These are phyloP conservation scores for Tetragonula carbonaria DNA, from an alignment of 2,888 invertebrate species.

Conservation along the genomic window DNA sequence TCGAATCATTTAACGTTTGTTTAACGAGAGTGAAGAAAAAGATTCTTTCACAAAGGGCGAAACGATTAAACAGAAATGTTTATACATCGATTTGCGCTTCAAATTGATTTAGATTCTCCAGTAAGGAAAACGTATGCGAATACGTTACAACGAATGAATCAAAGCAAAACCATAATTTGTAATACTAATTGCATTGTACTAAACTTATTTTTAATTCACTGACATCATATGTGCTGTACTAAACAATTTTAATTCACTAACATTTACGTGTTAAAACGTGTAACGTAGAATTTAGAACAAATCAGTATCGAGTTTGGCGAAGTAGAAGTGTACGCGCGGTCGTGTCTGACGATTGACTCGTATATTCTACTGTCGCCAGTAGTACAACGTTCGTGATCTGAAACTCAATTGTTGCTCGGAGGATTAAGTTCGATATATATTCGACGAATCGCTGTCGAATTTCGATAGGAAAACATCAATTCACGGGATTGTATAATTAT, in stretches of 20 bases:
- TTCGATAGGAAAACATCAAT: neutral
- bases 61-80: neutral
- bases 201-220: too few species aligned
- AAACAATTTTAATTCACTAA: neutral
- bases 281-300: too few species aligned
- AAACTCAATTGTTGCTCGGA: neutral
- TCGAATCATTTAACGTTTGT: too few species aligned
- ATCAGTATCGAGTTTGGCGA: neutral
- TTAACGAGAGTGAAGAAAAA: too few species aligned
- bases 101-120: neutral
- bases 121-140: too few species aligned
- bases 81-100: neutral
- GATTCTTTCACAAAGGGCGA: too few species aligned
- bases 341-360: constrained; percentile 1
- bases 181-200: neutral
- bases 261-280: neutral
- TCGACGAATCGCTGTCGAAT: neutral
- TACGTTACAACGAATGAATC: too few species aligned
- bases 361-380: constrained; percentile 15
- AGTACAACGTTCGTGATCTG: too few species aligned
- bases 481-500: neutral
- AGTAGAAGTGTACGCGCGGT: neutral
- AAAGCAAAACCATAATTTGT: neutral
- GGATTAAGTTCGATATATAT: neutral
- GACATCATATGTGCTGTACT: neutral